Base-by-base conservation (phyloP, 2,888 invertebrate species). In the Erynnis tages region DNA sequence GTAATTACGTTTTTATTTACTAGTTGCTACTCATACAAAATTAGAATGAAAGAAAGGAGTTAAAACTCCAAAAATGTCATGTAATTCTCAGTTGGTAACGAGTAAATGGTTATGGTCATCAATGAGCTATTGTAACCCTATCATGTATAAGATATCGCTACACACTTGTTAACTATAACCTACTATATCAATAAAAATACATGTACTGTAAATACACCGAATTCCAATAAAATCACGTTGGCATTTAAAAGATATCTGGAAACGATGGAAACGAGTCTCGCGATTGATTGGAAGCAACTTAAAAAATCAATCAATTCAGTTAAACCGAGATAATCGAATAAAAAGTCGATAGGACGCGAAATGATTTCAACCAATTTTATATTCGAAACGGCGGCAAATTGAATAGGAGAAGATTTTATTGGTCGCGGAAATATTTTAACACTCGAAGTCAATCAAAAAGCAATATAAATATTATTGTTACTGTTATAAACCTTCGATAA, bases 281-380 rank as follows among this genome's bases (percentile, higher is more conserved):
- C 38, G 47, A 38, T 25, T 43, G 50, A 50, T 43, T 50, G 50
- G 25, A 50, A 49, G 23, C 27, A 27, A 50, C 50, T 50, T 50
- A 43, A 32, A 43, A 43, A 50, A 50, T 43, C 50, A 41, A 50
- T 50, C 41, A 41, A 27, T 50, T 43, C 43, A 35, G 34, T 50
- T 50, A 43, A 50, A 43, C 29, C 43, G 50, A 50, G 16, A 37
- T 50, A 50, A 50, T 50, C 50, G 35, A 50, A 50, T 50, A 29
- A 43, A 49, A 50, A 43, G 29, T 43, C 43, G 50, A 43, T 43
- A 50, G 49, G 41, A 50, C 17, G 29, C 43, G 50, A 43, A 41
- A 29, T 43, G 35, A 50, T 50, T 50, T 35, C 43, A 35, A 43
- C 50, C 43, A 43, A 21, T 50, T 50, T 35, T 29, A 43, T 50